Conservation (phyloP, 2,888 invertebrate genomes). For the Catocala nupta region DNA sequence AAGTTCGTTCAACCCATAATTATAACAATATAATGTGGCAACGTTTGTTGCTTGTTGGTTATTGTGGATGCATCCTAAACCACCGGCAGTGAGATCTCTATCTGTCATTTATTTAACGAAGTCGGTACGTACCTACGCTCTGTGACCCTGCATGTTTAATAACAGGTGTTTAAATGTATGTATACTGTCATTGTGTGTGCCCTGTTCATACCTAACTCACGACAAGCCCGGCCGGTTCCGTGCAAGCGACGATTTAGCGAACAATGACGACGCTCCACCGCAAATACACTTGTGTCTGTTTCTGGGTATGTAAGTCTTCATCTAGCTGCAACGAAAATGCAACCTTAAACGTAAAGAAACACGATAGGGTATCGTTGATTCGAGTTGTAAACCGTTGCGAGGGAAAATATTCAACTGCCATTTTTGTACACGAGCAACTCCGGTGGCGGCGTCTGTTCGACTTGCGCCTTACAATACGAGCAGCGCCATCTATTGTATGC, state of each 20-base stretch:
- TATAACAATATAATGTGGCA: slow-evolving; percentile 69
- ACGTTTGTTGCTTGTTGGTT: slow-evolving; percentile 60
- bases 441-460: slow-evolving; percentile 86
- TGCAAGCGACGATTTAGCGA: slow-evolving; percentile 87
- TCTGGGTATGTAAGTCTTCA: slow-evolving; percentile 78
- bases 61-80: slow-evolving; percentile 79
- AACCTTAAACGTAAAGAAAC: slow-evolving; percentile 47
- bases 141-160: slow-evolving; percentile 84
- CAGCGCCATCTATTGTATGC: slow-evolving; percentile 85
- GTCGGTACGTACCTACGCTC: slow-evolving; percentile 71
- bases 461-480: slow-evolving; percentile 77
- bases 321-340: slow-evolving; percentile 47
- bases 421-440: slow-evolving; percentile 84
- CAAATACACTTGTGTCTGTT: slow-evolving; percentile 81
- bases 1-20: slow-evolving; percentile 70
- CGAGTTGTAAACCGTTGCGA: slow-evolving; percentile 60
- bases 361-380: slow-evolving; percentile 58
- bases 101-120: slow-evolving; percentile 83
- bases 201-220: slow-evolving; percentile 81
- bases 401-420: slow-evolving; percentile 86
- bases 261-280: slow-evolving; percentile 85
- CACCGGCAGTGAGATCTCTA: slow-evolving; percentile 76
- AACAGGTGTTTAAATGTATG: slow-evolving; percentile 86
- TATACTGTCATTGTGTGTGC: slow-evolving; percentile 81
- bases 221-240: slow-evolving; percentile 84